Evolutionary conservation across 2,797 vertebrate genomes (phyloP).

Genomic region (Coluber constrictor): DNA sequence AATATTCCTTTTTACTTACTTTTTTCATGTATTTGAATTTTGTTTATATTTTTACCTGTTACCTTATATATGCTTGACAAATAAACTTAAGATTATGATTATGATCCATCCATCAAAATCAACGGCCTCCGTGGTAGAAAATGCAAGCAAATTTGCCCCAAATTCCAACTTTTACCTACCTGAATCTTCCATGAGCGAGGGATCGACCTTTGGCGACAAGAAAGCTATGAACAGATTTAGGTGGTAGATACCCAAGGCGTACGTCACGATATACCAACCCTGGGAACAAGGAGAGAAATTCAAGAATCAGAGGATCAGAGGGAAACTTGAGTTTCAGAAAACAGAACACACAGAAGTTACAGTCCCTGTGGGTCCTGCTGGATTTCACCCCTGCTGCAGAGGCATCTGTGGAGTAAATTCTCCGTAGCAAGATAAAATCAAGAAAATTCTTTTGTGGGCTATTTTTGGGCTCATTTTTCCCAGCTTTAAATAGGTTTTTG

Average conservation of each 20-base stretch:
- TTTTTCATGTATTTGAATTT: no score
- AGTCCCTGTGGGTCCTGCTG: no score
- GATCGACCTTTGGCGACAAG: conserved; percentile 98
- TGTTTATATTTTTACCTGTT: no score
- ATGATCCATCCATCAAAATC: not conserved
- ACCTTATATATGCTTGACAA: no score
- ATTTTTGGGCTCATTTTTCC: not conserved
- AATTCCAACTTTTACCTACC: conserved; percentile 65
- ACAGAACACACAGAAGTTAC: no score
- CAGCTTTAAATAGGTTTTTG: not conserved
- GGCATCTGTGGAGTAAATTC: not conserved
- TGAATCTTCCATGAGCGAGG: conserved; percentile 95
- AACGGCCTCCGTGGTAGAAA: not conserved
- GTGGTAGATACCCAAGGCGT: conserved; percentile 98
- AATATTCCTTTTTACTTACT: no score
- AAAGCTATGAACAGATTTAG: conserved; percentile 99
- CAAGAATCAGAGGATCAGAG: not conserved
- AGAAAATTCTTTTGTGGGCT: not conserved
- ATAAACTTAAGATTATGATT: no score
- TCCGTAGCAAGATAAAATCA: not conserved
- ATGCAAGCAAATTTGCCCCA: not conserved
- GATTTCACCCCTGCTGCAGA: no score
- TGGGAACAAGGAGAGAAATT: conserved; percentile 62
- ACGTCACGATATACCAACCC: conserved; percentile 99
- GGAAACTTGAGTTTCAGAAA: no score